Percentiles rank a stretch among this genome's conserved stretches.
phyloP scores from a whole-genome alignment of 2,797 vertebrate genomes.

The Dipus sagitta region DNA sequence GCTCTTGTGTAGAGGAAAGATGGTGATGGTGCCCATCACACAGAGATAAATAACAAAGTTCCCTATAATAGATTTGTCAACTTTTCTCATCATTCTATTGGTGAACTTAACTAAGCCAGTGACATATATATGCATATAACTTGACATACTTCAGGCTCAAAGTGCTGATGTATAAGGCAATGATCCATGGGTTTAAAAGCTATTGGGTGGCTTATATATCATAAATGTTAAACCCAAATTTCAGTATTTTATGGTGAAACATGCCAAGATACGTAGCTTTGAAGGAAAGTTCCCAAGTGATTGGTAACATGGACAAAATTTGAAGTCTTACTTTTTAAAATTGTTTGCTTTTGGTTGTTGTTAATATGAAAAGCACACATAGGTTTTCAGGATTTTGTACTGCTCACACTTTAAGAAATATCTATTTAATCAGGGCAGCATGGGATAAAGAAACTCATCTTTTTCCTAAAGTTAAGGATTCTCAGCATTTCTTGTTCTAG shows the following conservation, averaged over 20 bases:
- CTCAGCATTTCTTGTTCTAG: constrained; percentile 59
- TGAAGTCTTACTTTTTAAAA: background rate
- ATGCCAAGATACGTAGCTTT: constrained; percentile 42
- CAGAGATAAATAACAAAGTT: constrained; percentile 31
- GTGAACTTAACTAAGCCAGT: background rate
- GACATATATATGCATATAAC: background rate
- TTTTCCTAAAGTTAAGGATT: constrained; percentile 65
- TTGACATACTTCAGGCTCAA: constrained; percentile 51
- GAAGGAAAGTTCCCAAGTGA: background rate
- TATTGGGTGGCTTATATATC: constrained; percentile 1
- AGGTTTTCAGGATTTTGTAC: constrained; percentile 57
- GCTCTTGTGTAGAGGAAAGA: constrained; percentile 58
- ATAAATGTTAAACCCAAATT: constrained; percentile 24
- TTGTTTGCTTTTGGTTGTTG: background rate
- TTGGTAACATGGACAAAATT: constrained; percentile 25
- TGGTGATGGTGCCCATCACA: background rate
- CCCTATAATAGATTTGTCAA: background rate
- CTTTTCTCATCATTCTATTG: constrained; percentile 57
- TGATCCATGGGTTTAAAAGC: background rate
- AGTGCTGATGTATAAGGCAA: background rate
- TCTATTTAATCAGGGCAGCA: constrained; percentile 69
- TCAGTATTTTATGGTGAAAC: constrained; percentile 40
- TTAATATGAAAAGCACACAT: constrained; percentile 47
- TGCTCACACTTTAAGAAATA: constrained; percentile 69
- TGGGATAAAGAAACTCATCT: constrained; percentile 69